Evolutionary conservation across 2,113 vertebrate genomes (phyloP).

Genomic region (Strix aluco): DNA sequence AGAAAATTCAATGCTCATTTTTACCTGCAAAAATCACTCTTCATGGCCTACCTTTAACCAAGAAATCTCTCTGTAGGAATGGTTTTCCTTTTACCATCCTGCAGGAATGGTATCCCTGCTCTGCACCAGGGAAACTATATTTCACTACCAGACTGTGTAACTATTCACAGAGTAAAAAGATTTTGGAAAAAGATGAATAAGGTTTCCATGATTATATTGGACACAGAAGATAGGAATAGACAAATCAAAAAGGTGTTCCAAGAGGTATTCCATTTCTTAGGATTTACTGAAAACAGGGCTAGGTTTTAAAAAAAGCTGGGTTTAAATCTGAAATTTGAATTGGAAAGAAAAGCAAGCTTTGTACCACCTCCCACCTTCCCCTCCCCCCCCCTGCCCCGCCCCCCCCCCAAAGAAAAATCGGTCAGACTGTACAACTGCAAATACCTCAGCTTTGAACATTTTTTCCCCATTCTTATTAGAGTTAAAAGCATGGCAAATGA

Average conservation of each 20-base stretch:
- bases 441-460: slow-evolving; percentile 55
- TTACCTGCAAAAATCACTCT: neutral
- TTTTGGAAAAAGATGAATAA: neutral
- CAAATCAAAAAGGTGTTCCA: neutral
- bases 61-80: neutral
- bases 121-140: neutral
- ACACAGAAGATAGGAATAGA: neutral
- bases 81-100: neutral
- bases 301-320: neutral
- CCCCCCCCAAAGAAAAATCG: neutral
- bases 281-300: neutral
- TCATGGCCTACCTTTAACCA: neutral
- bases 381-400: no score
- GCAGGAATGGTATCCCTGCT: neutral
- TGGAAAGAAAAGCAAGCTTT: slow-evolving; percentile 6
- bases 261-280: neutral
- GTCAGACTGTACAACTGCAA: slow-evolving; percentile 39
- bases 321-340: neutral
- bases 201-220: neutral
- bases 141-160: neutral
- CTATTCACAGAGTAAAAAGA: neutral
- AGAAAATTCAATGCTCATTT: neutral
- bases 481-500: slow-evolving; percentile 50
- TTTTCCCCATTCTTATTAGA: slow-evolving; percentile 40
- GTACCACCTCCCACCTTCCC: neutral